Evolutionary conservation across 2,113 vertebrate species (phyloP).

Genomic region (Atractosteus spatula): DNA sequence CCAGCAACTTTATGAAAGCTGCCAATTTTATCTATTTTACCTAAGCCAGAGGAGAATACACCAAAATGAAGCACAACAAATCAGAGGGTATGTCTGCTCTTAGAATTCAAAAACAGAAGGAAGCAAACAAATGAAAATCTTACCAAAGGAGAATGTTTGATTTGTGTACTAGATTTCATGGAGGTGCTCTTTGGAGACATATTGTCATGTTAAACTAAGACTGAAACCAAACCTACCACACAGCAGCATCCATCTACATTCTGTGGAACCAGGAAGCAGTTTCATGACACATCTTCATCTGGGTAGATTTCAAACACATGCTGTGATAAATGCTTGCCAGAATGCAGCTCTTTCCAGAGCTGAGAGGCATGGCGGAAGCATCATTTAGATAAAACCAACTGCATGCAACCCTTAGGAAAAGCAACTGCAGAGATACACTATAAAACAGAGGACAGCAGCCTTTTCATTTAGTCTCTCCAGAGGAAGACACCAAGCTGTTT

Average conservation of each 20-base stretch:
- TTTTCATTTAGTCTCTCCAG: constrained; percentile 62
- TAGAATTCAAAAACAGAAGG: constrained; percentile 36
- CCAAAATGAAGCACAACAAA: constrained; percentile 31
- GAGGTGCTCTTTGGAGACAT: too few species aligned
- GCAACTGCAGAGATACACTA: constrained; percentile 41
- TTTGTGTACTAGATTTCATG: too few species aligned
- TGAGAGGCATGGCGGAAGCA: constrained; percentile 54
- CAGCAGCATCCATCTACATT: not conserved
- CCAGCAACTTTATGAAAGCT: constrained; percentile 63
- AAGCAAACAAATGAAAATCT: too few species aligned
- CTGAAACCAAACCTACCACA: not conserved
- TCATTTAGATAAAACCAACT: constrained; percentile 76
- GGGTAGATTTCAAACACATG: constrained; percentile 30
- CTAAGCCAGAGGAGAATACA: constrained; percentile 48
- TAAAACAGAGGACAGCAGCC: constrained; percentile 41
- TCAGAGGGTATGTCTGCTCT: constrained; percentile 47
- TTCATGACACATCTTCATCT: constrained; percentile 36
- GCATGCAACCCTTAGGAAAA: constrained; percentile 57
- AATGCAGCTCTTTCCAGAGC: constrained; percentile 55
- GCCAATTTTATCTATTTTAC: constrained; percentile 68
- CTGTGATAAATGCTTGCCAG: constrained; percentile 61
- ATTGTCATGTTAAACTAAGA: too few species aligned
- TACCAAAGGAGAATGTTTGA: too few species aligned
- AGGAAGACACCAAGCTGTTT: constrained; percentile 73
- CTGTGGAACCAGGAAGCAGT: not conserved